Evolutionary conservation across 92 coral and sea anemone species (phyloP).

Genomic region (Zoanthus solanderi): DNA sequence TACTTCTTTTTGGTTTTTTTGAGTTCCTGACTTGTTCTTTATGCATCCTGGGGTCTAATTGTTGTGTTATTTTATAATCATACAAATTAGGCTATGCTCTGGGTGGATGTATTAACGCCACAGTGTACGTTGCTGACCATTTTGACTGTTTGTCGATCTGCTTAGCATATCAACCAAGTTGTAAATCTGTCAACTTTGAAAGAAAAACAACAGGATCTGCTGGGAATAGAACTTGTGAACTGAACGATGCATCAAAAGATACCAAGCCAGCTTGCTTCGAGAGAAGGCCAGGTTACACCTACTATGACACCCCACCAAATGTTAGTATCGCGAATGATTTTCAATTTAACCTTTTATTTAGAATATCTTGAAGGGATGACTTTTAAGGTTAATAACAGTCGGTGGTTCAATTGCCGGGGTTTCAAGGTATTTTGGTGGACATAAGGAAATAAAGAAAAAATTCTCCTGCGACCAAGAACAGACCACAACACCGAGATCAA

Average conservation of each 20-base stretch:
- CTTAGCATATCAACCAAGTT: background rate
- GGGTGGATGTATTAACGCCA: background rate
- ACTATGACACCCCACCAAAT: background rate
- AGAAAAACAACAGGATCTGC: background rate
- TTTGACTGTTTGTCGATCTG: conserved; percentile 28
- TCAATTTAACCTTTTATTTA: background rate
- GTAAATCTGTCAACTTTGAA: conserved; percentile 26
- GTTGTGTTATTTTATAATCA: too few species aligned
- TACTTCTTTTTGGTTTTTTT: too few species aligned
- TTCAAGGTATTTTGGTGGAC: too few species aligned
- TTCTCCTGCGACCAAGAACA: too few species aligned
- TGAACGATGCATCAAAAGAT: conserved; percentile 12
- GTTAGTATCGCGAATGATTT: background rate
- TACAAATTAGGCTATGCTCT: conserved; percentile 14
- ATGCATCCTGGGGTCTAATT: too few species aligned
- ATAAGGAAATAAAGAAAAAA: too few species aligned
- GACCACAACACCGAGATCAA: too few species aligned
- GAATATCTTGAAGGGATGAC: background rate
- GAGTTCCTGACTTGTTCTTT: too few species aligned
- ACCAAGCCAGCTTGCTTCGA: background rate
- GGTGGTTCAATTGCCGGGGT: too few species aligned
- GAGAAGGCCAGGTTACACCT: conserved; percentile 4
- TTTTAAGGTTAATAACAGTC: background rate
- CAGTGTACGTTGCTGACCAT: conserved; percentile 10
- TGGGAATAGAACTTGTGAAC: background rate